These are phyloP conservation scores for Suncus etruscus DNA, from an alignment of 2,113 vertebrate genomes.

Conservation along the genomic window DNA sequence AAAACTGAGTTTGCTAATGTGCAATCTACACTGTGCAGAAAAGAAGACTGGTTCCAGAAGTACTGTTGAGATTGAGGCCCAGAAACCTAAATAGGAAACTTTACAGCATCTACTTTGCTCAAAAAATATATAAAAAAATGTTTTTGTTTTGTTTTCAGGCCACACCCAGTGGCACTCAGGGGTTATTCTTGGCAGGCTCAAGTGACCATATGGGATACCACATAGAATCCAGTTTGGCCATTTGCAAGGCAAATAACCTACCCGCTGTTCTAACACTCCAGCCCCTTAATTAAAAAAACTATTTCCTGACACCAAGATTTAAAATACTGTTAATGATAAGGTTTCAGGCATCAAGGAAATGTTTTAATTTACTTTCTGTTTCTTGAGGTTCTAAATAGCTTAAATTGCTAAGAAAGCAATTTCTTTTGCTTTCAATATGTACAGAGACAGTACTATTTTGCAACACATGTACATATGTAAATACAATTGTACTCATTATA, in stretches of 20 bases:
- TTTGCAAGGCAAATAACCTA: no score
- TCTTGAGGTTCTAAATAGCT: conserved; percentile 44
- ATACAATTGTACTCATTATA: background rate
- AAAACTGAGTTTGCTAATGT: conserved; percentile 50
- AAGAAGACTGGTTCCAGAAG: conserved; percentile 34
- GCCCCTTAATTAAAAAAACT: no score
- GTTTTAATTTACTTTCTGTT: conserved; percentile 51
- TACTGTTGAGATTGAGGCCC: conserved; percentile 28
- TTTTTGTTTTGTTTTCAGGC: no score
- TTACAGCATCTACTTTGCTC: background rate
- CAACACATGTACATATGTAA: background rate
- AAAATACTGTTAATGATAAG: no score
- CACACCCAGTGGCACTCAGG: no score
- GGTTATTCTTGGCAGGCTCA: no score
- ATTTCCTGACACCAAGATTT: no score
- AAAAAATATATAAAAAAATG: no score
- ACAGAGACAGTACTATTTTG: background rate
- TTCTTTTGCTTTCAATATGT: conserved; percentile 10
- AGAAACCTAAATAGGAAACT: conserved; percentile 30
- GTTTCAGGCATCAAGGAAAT: background rate
- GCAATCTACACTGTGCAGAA: conserved; percentile 33
- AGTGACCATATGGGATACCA: no score
- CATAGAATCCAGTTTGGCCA: no score
- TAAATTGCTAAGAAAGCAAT: conserved; percentile 34
- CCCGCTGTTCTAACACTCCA: no score